phyloP scores from a whole-genome alignment of 2,797 vertebrate species.

The Spondyliosoma cantharus region DNA sequence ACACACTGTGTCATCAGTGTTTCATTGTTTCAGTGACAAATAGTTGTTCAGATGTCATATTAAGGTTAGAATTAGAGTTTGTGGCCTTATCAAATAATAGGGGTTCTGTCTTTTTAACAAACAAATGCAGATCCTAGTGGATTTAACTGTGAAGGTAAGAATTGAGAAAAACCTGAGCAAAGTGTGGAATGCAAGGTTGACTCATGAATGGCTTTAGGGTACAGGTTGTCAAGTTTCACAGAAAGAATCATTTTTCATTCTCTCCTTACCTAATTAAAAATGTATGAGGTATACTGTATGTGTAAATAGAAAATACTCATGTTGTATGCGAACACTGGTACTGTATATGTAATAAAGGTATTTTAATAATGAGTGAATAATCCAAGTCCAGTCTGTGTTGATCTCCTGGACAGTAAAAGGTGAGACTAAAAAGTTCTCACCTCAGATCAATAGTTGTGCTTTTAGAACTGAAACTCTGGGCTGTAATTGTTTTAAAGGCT shows the following conservation, averaged over 20 bases:
- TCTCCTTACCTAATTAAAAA: neutral
- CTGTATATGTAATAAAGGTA: neutral
- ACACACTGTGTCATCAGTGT: neutral
- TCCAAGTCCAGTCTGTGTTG: neutral
- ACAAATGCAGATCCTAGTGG: neutral
- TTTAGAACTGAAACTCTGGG: conserved; percentile 49
- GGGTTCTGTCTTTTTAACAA: neutral
- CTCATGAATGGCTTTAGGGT: conserved; percentile 7
- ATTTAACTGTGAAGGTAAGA: neutral
- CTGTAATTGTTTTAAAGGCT: conserved; percentile 73
- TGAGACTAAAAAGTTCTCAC: conserved; percentile 35
- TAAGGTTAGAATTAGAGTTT: neutral
- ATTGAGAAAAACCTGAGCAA: neutral
- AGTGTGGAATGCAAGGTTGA: neutral
- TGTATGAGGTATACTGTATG: neutral
- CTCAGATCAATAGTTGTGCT: conserved; percentile 56
- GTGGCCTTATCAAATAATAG: neutral
- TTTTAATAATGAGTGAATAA: conserved; percentile 3
- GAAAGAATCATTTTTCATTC: neutral
- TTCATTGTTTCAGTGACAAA: neutral
- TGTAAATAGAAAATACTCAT: neutral
- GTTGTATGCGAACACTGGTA: neutral
- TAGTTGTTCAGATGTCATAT: neutral
- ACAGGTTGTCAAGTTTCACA: conserved; percentile 4
- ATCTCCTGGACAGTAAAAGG: conserved; percentile 27